Evolutionary conservation across 1,140 invertebrate species (phyloP).

Genomic region (Melitaea cinxia): DNA sequence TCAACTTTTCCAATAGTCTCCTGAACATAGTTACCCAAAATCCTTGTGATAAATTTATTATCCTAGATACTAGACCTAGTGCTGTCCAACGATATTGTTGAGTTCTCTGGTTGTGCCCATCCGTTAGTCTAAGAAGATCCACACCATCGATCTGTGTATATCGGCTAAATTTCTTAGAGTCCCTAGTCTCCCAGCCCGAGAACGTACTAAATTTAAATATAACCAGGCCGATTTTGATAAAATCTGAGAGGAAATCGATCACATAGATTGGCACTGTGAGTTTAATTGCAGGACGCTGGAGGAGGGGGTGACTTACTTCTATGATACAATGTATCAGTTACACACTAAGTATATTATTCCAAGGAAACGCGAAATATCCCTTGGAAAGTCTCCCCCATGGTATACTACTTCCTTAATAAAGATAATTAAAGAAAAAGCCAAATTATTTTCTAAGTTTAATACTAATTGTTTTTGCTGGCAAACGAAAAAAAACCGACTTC

Average conservation of each 20-base stretch:
- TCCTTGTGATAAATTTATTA: too few species aligned
- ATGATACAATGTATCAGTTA: background rate
- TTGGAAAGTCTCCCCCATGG: background rate
- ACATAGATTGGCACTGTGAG: too few species aligned
- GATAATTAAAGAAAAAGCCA: slow-evolving; percentile 33
- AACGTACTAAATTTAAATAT: background rate
- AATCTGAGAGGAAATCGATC: too few species aligned
- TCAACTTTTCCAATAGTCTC: too few species aligned
- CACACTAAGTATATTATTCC: background rate
- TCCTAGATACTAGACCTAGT: slow-evolving; percentile 1
- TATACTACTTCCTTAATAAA: slow-evolving; percentile 9
- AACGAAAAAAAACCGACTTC: slow-evolving; percentile 9
- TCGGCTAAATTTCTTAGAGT: background rate
- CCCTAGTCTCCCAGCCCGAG: background rate
- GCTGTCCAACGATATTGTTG: background rate
- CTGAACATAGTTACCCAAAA: too few species aligned
- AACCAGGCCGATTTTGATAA: too few species aligned
- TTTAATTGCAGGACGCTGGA: too few species aligned
- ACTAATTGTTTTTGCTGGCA: too few species aligned
- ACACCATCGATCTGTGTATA: slow-evolving; percentile 13
- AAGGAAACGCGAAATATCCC: background rate
- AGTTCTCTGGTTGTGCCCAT: background rate
- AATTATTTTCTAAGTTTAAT: slow-evolving; percentile 30
- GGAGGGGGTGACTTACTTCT: background rate
- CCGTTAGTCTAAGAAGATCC: slow-evolving; percentile 6